Evolutionary conservation across 64 coral and sea anemone species (phyloP).

Genomic region (Stichodactyla helianthus): DNA sequence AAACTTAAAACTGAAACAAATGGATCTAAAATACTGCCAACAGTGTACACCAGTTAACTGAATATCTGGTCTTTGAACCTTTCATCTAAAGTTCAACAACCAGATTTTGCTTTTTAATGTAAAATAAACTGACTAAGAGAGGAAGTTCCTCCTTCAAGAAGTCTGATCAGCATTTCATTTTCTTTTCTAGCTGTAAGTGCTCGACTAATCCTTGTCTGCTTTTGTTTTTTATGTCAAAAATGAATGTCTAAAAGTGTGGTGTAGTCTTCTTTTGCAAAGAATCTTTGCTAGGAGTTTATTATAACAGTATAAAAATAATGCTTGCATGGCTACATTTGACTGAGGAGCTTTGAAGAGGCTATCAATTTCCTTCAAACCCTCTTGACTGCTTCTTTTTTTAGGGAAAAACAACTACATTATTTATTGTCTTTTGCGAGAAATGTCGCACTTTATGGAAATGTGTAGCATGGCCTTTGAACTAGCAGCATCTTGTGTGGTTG

Average conservation of each 20-base stretch:
- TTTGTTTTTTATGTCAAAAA: too few relatives aligned
- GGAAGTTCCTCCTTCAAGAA: background rate
- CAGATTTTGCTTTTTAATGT: background rate
- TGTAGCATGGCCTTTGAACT: conserved; percentile 1
- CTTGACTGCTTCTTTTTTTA: background rate
- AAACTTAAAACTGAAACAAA: background rate
- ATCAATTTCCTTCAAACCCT: background rate
- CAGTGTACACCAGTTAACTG: background rate
- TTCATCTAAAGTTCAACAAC: background rate
- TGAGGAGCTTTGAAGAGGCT: background rate
- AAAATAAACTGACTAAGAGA: background rate
- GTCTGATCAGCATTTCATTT: background rate
- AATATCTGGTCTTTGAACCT: background rate
- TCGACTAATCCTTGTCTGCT: too few relatives aligned
- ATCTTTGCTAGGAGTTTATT: background rate
- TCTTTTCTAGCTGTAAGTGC: background rate
- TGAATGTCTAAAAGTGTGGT: too few relatives aligned
- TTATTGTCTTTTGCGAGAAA: background rate
- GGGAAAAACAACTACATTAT: background rate
- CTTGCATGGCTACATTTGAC: background rate
- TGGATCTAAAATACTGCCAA: background rate
- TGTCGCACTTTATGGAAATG: background rate
- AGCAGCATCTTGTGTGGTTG: background rate
- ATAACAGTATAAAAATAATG: background rate
- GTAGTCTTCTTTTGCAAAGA: background rate